Conservation (phyloP, 2,888 invertebrate genomes). For the Ornithoptera alexandrae region DNA sequence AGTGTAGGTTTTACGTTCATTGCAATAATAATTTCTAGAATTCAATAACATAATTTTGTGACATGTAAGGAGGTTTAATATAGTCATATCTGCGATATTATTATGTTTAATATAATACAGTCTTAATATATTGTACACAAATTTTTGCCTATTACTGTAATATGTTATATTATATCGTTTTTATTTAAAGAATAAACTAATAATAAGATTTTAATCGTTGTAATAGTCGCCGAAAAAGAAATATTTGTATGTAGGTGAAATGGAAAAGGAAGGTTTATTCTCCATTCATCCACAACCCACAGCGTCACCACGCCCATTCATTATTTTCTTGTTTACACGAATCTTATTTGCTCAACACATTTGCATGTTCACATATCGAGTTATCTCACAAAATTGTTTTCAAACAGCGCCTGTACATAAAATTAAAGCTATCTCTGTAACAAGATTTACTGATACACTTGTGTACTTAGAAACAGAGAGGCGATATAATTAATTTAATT, state of each 20-base stretch:
- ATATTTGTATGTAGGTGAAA: no score
- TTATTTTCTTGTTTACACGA: constrained; percentile 10
- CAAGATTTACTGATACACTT: neutral
- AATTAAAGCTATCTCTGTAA: neutral
- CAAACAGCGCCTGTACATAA: constrained; percentile 1
- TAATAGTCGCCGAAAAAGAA: no score
- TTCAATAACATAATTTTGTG: neutral
- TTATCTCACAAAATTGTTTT: constrained; percentile 17
- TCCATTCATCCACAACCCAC: neutral
- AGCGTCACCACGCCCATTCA: neutral
- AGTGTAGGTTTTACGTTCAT: neutral
- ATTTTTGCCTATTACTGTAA: no score
- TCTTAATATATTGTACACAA: no score
- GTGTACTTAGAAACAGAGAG: constrained; percentile 3
- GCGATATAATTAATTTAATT: constrained; percentile 5
- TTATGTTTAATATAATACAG: no score
- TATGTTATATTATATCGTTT: no score
- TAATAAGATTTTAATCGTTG: no score
- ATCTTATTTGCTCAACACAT: constrained; percentile 2
- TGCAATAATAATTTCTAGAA: neutral
- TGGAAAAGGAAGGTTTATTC: neutral
- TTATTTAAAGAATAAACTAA: no score
- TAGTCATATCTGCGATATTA: no score
- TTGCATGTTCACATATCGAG: constrained; percentile 3
- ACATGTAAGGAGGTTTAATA: neutral